These are phyloP conservation scores for Halcyon leucocephala DNA, from an alignment of 2,797 vertebrate genomes.

Conservation along the genomic window DNA sequence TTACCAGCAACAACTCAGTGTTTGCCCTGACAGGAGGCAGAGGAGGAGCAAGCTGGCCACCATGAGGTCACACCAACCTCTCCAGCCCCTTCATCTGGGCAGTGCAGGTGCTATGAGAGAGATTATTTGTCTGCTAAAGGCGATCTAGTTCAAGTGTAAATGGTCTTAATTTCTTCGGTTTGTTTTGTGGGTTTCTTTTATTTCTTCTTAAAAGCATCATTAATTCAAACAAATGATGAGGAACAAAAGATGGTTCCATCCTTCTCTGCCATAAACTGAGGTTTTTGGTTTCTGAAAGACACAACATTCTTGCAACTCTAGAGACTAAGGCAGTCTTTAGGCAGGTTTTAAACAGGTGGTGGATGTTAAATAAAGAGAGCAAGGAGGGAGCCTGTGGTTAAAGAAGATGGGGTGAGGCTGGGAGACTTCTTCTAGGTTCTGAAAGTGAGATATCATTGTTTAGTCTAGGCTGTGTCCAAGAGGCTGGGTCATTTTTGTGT, in stretches of 20 bases:
- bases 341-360: neutral
- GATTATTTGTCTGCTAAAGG: neutral
- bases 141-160: neutral
- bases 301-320: neutral
- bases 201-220: neutral
- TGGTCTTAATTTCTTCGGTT: neutral
- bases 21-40: neutral
- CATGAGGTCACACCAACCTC: neutral
- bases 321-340: neutral
- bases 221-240: neutral
- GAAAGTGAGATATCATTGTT: slow-evolving; percentile 27
- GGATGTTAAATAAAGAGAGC: neutral
- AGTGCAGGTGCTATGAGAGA: neutral
- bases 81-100: neutral
- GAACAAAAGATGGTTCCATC: neutral
- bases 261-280: neutral
- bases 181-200: neutral
- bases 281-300: neutral
- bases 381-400: neutral
- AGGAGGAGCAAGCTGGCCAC: neutral
- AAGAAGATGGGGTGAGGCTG: neutral
- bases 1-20: neutral
- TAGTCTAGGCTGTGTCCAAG: neutral
- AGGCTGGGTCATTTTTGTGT: neutral
- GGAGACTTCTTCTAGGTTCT: neutral